A percentile compares a stretch with the other conserved stretches of the same genome.
phyloP scores from a whole-genome alignment of 2,113 vertebrate species.

The Hemibagrus wyckioides region DNA sequence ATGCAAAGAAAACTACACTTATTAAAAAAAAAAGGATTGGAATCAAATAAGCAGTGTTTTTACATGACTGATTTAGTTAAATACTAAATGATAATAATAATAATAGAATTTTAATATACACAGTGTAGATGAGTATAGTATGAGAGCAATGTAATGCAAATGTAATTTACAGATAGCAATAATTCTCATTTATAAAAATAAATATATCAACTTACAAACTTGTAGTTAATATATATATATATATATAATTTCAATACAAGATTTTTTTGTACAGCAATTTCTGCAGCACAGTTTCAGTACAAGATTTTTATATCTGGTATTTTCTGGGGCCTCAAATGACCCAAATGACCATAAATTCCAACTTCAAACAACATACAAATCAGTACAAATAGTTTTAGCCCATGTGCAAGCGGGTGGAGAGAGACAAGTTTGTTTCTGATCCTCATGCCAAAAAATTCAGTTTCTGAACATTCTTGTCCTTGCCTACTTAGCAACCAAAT shows the following conservation, averaged over 20 bases:
- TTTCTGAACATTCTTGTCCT: slow-evolving; percentile 54
- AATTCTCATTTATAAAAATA: no score
- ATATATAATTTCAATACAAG: no score
- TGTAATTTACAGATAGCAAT: no score
- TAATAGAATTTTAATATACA: background rate
- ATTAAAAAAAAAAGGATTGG: background rate
- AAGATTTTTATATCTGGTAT: background rate
- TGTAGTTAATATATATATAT: no score
- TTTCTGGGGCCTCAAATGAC: background rate
- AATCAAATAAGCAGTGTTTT: background rate
- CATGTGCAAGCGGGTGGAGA: slow-evolving; percentile 40
- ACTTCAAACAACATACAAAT: slow-evolving; percentile 44
- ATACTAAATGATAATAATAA: background rate
- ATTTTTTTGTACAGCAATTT: background rate
- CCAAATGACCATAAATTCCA: background rate
- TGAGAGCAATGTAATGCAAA: no score
- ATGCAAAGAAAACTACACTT: background rate
- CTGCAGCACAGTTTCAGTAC: background rate
- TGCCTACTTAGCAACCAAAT: slow-evolving; percentile 60
- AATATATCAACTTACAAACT: background rate
- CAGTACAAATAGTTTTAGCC: slow-evolving; percentile 43
- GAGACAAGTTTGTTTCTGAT: slow-evolving; percentile 56
- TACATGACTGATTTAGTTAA: background rate
- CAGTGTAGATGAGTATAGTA: no score
- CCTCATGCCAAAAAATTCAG: slow-evolving; percentile 53